Conservation (phyloP, 2,888 invertebrate species). For the Rotaria socialis region DNA sequence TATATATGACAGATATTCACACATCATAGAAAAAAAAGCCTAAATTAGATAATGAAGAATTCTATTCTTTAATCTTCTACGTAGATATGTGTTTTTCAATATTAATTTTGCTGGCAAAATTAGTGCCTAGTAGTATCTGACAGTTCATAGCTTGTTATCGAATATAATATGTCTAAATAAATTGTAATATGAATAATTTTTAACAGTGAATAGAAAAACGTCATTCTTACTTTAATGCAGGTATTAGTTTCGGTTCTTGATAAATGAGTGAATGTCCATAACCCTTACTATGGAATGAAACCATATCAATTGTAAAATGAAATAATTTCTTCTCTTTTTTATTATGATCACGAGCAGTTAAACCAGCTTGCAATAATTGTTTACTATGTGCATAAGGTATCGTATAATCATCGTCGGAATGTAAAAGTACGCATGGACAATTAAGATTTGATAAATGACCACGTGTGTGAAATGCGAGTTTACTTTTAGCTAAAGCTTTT, state of each 20-base stretch:
- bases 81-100: background rate
- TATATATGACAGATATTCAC: too few species aligned
- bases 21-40: too few species aligned
- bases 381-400: conserved; percentile 40
- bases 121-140: too few species aligned
- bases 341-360: conserved; percentile 16
- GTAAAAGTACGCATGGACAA: conserved; percentile 35
- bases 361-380: conserved; percentile 19
- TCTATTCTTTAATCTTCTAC: background rate
- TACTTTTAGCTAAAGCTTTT: background rate
- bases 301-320: conserved; percentile 30
- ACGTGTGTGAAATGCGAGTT: background rate
- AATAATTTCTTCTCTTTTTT: background rate
- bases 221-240: background rate
- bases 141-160: background rate
- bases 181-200: too few species aligned
- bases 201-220: too few species aligned
- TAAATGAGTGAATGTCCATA: conserved; percentile 16
- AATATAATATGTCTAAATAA: background rate
- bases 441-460: background rate
- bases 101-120: too few species aligned
- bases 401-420: conserved; percentile 45
- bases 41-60: too few species aligned
- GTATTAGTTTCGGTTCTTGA: background rate
- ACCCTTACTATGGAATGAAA: background rate